Conservation (phyloP, 2,888 invertebrate genomes). For the Bedellia somnulentella region DNA sequence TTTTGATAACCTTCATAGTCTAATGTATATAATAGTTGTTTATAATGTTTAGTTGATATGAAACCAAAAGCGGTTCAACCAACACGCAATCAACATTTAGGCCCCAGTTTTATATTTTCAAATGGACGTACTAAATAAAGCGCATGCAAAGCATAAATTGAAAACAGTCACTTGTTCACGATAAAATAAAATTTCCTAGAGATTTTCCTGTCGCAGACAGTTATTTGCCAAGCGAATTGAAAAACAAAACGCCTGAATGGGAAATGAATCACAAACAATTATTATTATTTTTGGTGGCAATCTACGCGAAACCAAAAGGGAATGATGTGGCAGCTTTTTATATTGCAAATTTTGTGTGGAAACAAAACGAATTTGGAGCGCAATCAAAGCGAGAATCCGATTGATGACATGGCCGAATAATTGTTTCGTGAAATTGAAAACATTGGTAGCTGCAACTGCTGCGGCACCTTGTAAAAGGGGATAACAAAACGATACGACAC, state of each 20-base stretch:
- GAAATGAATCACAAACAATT: slow-evolving; percentile 23
- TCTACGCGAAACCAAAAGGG: slow-evolving; percentile 59
- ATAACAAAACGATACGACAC: too few relatives aligned
- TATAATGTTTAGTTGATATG: too few relatives aligned
- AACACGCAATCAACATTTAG: too few relatives aligned
- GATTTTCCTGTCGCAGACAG: too few relatives aligned
- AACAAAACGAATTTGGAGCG: slow-evolving; percentile 61
- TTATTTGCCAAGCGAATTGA: too few relatives aligned
- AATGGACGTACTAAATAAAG: too few relatives aligned
- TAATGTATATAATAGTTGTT: too few relatives aligned
- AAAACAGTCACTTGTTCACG: background rate
- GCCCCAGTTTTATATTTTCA: too few relatives aligned
- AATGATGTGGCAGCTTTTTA: slow-evolving; percentile 62
- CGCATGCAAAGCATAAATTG: too few relatives aligned
- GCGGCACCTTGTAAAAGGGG: slow-evolving; percentile 26
- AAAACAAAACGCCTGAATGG: slow-evolving; percentile 1
- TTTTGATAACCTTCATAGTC: too few relatives aligned
- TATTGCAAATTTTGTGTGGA: slow-evolving; percentile 61
- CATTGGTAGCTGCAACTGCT: slow-evolving; percentile 34
- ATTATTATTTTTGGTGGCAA: slow-evolving; percentile 55
- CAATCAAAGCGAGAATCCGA: slow-evolving; percentile 61
- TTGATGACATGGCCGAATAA: slow-evolving; percentile 61
- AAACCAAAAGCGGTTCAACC: too few relatives aligned
- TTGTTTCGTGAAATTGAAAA: slow-evolving; percentile 61
- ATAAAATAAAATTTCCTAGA: background rate